phyloP scores from a whole-genome alignment of 1,140 invertebrate genomes.

The Drosophila melanica region DNA sequence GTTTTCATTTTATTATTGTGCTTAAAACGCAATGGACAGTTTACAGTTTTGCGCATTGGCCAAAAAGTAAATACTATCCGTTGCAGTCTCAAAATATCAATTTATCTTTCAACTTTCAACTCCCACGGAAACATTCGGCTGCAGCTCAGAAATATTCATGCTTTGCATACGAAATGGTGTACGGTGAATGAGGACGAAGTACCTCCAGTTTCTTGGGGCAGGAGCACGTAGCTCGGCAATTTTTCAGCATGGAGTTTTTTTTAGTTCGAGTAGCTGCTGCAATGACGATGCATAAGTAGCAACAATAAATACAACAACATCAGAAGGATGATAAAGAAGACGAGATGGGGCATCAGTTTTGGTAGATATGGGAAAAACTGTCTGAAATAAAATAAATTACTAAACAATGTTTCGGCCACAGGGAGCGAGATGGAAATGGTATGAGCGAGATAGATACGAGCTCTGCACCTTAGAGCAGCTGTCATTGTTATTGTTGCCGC shows the following conservation, averaged over 20 bases:
- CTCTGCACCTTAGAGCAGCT: constrained; percentile 54
- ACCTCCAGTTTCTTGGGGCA: constrained; percentile 11
- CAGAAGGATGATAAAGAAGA: constrained; percentile 11
- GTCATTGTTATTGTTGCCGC: constrained; percentile 34
- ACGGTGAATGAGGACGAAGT: background rate
- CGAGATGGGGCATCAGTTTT: constrained; percentile 31
- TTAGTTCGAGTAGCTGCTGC: constrained; percentile 45
- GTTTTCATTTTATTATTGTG: constrained; percentile 3
- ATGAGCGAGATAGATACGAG: background rate
- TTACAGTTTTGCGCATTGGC: constrained; percentile 63
- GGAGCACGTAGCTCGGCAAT: constrained; percentile 71
- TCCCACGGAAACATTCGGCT: constrained; percentile 40
- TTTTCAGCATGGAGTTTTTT: constrained; percentile 53
- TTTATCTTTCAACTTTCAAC: constrained; percentile 65
- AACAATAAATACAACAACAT: constrained; percentile 49
- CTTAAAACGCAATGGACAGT: constrained; percentile 60
- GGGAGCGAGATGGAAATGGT: background rate
- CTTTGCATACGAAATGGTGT: constrained; percentile 65
- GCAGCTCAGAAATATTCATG: constrained; percentile 58
- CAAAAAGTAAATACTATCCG: constrained; percentile 54
- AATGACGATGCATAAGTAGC: constrained; percentile 79
- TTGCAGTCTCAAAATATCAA: constrained; percentile 63
- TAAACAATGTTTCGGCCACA: constrained; percentile 68
- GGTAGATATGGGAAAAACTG: constrained; percentile 61
- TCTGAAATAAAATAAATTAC: constrained; percentile 81